Base-by-base conservation (phyloP, 2,797 vertebrate genomes). In the Hippopotamyrus pictus region DNA sequence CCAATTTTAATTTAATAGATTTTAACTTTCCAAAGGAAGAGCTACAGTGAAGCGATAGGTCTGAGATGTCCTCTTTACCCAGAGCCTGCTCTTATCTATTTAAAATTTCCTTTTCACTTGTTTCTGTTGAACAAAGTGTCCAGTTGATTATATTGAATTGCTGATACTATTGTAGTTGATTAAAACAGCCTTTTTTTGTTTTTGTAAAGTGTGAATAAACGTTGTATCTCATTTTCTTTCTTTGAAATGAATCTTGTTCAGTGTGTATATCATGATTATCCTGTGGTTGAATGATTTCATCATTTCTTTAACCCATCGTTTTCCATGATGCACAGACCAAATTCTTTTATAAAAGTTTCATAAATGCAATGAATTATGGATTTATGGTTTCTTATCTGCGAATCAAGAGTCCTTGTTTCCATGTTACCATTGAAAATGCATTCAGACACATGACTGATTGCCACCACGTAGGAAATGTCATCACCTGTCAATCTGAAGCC, bases 201-300 rank as follows among this genome's bases (percentile, higher is more conserved):
- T 94, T 96, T 96, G 95, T 97, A 95, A 96, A 95, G 95, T 97
- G 96, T 97, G 96, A 97, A 97, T 97, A 96, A 96, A 96, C 94
- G 94, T 96, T 94, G 96, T 95, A 95, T 96, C 92, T 89, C 95
- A 94, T 97, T 97, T 96, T 95, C 95, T 96, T 94, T 92, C 91
- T 92, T 92, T 92, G 96, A 96, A 94, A 91, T 92, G 90, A 92
- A 95, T 96, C 96, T 96, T 97, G 95, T 94, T 96, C 17, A 95
- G 93, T 93, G 93, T 96, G 94, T 96, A 90, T 91, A 96, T 97
- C 95, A 96, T 96, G 94, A 95, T 59, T 95, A 92, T 92, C 87
- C 91, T 92, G 91, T 92, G 69, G 90, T 91, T 88, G 89, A 59
- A 91, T 88, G 73, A 89, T 83, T 86, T 88, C 90, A 89, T 69